Evolutionary conservation across 1,140 invertebrate genomes (phyloP).

Genomic region (Papilio glaucus): DNA sequence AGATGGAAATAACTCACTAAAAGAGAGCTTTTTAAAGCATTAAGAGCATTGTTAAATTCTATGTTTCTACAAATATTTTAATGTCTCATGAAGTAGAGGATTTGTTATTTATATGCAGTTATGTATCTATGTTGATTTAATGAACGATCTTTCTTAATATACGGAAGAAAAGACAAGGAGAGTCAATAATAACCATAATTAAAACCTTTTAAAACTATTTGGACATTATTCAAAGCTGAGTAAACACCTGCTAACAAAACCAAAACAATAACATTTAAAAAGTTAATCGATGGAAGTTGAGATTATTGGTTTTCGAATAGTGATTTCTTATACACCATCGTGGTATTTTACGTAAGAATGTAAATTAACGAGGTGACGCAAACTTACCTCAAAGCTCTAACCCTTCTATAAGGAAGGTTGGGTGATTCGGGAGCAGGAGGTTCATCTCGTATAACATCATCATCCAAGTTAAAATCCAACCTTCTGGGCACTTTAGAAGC

Average conservation of each 20-base stretch:
- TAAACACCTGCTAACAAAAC: slow-evolving; percentile 11
- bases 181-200: background rate
- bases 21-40: too few species aligned
- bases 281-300: background rate
- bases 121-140: too few species aligned
- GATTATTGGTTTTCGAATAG: slow-evolving; percentile 2
- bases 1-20: too few species aligned
- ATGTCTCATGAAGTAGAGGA: too few species aligned
- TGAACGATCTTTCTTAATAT: background rate
- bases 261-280: slow-evolving; percentile 9
- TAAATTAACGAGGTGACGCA: slow-evolving; percentile 35
- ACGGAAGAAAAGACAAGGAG: background rate
- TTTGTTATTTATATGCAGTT: background rate
- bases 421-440: slow-evolving; percentile 62
- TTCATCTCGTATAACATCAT: slow-evolving; percentile 62
- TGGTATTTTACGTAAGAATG: slow-evolving; percentile 47
- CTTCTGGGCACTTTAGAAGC: slow-evolving; percentile 73
- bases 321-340: slow-evolving; percentile 39
- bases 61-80: too few species aligned
- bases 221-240: background rate
- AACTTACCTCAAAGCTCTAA: slow-evolving; percentile 87
- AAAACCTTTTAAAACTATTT: background rate
- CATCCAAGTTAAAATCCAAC: slow-evolving; percentile 76
- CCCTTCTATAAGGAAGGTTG: slow-evolving; percentile 91
- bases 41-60: too few species aligned